phyloP scores from a whole-genome alignment of 2,888 invertebrate genomes.

The Pterobdella sp. region DNA sequence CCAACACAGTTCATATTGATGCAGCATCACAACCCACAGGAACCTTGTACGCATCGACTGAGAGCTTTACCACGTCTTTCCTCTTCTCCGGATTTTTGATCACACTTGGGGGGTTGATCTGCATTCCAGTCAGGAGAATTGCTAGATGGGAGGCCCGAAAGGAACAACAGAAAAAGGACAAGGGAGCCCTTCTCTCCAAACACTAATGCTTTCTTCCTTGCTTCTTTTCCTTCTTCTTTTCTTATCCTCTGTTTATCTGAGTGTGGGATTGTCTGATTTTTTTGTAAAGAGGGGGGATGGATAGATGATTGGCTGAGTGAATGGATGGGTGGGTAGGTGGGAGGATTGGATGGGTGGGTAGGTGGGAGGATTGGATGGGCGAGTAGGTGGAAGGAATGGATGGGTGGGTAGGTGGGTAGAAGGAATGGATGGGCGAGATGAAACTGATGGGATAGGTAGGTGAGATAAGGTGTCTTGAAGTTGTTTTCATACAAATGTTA shows the following conservation, averaged over 20 bases:
- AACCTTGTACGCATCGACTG: constrained; percentile 36
- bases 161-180: background rate
- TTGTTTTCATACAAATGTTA: too few species aligned
- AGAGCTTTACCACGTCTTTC: constrained; percentile 35
- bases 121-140: constrained; percentile 36
- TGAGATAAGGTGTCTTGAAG: background rate
- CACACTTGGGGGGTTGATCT: constrained; percentile 35
- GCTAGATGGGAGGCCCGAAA: constrained; percentile 31
- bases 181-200: background rate
- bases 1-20: too few species aligned
- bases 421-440: background rate
- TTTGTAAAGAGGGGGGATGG: too few species aligned
- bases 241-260: background rate
- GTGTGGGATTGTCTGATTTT: background rate
- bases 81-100: constrained; percentile 35
- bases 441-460: background rate
- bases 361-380: background rate
- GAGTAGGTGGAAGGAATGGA: background rate
- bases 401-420: background rate
- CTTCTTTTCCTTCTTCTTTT: background rate
- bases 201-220: background rate
- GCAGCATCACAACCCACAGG: constrained; percentile 32
- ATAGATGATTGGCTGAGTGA: background rate
- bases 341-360: background rate
- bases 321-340: background rate